Evolutionary conservation across 2,113 vertebrate genomes (phyloP), one percentile per base, ranked within the genome.

Genomic region (Taxidea taxus): DNA sequence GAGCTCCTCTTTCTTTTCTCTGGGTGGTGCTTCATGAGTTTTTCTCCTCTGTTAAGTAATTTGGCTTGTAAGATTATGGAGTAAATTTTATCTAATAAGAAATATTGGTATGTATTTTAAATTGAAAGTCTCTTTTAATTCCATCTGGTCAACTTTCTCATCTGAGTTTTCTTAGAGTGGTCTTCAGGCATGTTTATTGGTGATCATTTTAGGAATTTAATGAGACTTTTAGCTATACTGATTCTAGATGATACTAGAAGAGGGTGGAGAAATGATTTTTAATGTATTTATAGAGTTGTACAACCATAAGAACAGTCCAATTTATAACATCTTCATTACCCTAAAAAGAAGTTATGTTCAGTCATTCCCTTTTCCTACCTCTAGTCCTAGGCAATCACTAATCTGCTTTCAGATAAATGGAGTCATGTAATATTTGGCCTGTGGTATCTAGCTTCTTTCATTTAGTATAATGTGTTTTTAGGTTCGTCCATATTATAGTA

Each of bases 61-160:
- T 97, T 85, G 70, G 37, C 27, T 92, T 89, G 23, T 85, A 90
- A 86, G 34, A 80, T 21, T 42, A 92, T 18, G 29, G 49, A 75
- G 4, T 70, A 72, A 68, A 60, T 84, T 94, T 77, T 88, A 49
- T 39, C 47, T 92, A 47, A 42, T 75, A 66, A 72, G 51, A 74
- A 81, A 85, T 90, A 66, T 47, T 82, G 77, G 14, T 27, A 68
- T 88, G 11, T 92, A 77, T 75, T 94, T 94, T 82, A 74, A 91
- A 88, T 84, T 87, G 39, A 37, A 44, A 51, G 6, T 85, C 18
- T 77, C 49, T 89, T 83, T 68, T 29, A 78, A 31, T 94, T 94
- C 18, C 15, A 44, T 83, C 58, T 88, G n/a, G 12, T 42, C 20
- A n/a, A 9, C 37, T 85, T 49, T 23, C 47, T 82, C 56, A 66